These are phyloP conservation scores for Heliothis virescens DNA, from an alignment of 1,140 invertebrate species.

Conservation along the genomic window DNA sequence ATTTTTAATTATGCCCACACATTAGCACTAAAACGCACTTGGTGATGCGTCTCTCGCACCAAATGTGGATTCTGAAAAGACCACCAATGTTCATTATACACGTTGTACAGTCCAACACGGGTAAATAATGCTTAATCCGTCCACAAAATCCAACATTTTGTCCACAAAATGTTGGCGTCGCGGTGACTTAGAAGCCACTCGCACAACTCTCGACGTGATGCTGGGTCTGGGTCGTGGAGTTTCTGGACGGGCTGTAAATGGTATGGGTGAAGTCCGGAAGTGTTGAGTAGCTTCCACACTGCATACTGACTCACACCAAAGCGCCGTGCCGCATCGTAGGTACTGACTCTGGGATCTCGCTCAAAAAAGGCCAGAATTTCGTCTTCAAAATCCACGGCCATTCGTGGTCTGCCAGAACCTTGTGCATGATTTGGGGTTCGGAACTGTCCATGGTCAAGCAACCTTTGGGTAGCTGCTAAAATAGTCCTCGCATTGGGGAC, in stretches of 20 bases:
- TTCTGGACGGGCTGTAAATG: background rate
- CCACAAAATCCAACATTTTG: no score
- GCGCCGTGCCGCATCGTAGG: background rate
- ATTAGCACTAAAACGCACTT: constrained; percentile 17
- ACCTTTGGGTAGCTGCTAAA: background rate
- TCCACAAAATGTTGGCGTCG: background rate
- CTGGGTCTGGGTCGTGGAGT: background rate
- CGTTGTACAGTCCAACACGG: background rate
- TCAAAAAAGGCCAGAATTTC: background rate
- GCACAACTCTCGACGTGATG: background rate
- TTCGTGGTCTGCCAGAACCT: background rate
- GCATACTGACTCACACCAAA: background rate
- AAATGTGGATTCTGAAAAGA: background rate
- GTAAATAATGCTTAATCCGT: no score
- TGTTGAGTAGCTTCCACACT: background rate
- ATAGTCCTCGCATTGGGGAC: no score
- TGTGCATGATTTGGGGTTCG: background rate
- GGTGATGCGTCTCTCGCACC: background rate
- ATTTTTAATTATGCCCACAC: background rate
- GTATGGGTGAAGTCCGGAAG: background rate
- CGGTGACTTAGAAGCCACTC: constrained; percentile 2
- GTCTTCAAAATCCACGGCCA: background rate
- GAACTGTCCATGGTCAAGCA: background rate
- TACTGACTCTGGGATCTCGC: background rate
- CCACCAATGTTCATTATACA: constrained; percentile 5